Evolutionary conservation across 2,797 vertebrate species (phyloP).

Genomic region (Vipera ursinii): DNA sequence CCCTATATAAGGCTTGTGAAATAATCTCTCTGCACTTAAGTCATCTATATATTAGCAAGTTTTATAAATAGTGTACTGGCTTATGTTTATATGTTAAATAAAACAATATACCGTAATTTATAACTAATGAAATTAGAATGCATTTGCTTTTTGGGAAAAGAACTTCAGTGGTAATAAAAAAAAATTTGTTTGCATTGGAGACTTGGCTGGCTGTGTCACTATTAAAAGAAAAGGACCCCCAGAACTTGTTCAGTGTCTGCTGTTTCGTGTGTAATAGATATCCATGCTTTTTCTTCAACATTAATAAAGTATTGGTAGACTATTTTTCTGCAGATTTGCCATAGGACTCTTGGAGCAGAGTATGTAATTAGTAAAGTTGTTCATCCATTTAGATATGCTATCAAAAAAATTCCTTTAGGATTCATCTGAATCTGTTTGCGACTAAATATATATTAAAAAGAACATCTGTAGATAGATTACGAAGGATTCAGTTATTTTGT

Average conservation of each 20-base stretch:
- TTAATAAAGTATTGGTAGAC: neutral
- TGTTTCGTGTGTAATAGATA: no score
- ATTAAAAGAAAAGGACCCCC: neutral
- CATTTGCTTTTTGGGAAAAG: neutral
- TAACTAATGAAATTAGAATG: conserved; percentile 46
- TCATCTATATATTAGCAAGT: neutral
- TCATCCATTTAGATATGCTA: neutral
- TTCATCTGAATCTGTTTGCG: neutral
- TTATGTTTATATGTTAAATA: conserved; percentile 27
- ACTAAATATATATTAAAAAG: neutral
- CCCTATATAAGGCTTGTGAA: neutral
- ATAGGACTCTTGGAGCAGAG: neutral
- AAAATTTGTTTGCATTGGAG: neutral
- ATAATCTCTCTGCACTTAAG: neutral
- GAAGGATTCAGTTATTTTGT: neutral
- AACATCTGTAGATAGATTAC: neutral
- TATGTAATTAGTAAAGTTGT: neutral
- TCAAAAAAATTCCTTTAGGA: neutral
- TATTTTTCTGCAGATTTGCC: neutral
- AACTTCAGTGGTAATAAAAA: accelerated
- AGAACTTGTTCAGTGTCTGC: neutral
- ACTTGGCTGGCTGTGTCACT: neutral
- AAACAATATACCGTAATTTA: conserved; percentile 9
- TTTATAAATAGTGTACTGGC: neutral
- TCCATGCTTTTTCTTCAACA: neutral